A percentile compares a stretch with the other conserved stretches of the same genome.
phyloP scores from a whole-genome alignment of 2,888 invertebrate species.

The Ectemnius lituratus region DNA sequence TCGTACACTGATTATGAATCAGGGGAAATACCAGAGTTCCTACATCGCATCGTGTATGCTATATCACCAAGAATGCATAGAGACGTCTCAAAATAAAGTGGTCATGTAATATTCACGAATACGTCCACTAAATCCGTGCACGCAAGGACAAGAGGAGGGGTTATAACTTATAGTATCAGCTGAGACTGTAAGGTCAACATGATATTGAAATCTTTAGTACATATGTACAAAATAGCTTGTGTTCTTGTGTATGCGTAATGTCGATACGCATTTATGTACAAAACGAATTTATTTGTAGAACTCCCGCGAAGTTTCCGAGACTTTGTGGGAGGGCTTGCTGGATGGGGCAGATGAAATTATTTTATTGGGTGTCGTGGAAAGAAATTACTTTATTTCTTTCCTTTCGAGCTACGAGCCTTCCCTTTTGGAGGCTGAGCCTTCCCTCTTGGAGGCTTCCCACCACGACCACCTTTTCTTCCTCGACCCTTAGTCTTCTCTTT shows the following conservation, averaged over 20 bases:
- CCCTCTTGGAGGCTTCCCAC: conserved; percentile 68
- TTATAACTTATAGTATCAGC: too few species aligned
- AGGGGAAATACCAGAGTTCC: too few species aligned
- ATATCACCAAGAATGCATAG: too few species aligned
- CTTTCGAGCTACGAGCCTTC: conserved; percentile 52
- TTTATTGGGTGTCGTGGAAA: not conserved
- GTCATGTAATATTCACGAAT: too few species aligned
- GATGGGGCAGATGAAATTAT: not conserved
- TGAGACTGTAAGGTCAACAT: not conserved
- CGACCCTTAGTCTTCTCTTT: conserved; percentile 80
- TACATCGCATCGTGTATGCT: too few species aligned
- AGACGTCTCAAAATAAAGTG: too few species aligned
- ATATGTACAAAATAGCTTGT: conserved; percentile 42
- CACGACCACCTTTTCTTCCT: conserved; percentile 70
- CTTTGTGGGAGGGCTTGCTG: not conserved
- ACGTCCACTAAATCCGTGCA: too few species aligned
- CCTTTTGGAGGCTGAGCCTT: conserved; percentile 60
- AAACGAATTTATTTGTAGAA: conserved; percentile 13
- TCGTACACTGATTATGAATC: too few species aligned
- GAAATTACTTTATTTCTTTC: conserved; percentile 45
- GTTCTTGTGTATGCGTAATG: conserved; percentile 13
- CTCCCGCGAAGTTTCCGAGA: not conserved
- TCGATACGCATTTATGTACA: conserved; percentile 35
- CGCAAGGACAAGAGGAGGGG: too few species aligned
- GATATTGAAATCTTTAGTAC: not conserved